Evolutionary conservation across 2,113 vertebrate genomes (phyloP).

Genomic region (Mesitornis unicolor): DNA sequence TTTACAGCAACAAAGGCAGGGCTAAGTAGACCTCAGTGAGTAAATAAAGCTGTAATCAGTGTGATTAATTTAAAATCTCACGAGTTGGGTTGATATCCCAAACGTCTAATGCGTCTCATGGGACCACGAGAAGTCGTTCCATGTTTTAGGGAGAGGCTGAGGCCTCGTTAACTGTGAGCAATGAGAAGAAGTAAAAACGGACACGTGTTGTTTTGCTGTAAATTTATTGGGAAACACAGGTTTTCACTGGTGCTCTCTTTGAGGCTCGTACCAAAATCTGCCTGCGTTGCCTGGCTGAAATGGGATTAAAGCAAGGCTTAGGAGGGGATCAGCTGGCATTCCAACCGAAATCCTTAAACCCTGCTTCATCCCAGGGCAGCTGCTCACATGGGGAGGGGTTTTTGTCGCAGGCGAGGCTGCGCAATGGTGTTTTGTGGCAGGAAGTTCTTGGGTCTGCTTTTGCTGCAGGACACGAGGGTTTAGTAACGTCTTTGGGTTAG

Average conservation of each 20-base stretch:
- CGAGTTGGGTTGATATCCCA: conserved; percentile 62
- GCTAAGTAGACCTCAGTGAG: conserved; percentile 70
- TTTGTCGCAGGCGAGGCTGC: background rate
- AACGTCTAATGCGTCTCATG: conserved; percentile 43
- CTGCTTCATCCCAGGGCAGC: background rate
- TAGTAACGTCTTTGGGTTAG: background rate
- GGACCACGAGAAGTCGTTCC: conserved; percentile 40
- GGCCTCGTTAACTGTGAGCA: conserved; percentile 41
- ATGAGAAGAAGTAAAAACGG: background rate
- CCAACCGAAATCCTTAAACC: background rate
- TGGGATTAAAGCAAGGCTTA: background rate
- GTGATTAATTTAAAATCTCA: conserved; percentile 75
- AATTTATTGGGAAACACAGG: background rate
- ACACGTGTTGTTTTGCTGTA: background rate
- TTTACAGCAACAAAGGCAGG: conserved; percentile 70
- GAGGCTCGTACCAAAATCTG: background rate
- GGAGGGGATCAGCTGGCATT: background rate
- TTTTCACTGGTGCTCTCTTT: background rate
- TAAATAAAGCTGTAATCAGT: conserved; percentile 80
- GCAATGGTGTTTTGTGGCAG: background rate
- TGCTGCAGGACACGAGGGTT: background rate
- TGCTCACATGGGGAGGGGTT: background rate
- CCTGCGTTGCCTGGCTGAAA: background rate
- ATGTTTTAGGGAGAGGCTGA: background rate
- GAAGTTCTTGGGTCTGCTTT: background rate